These are phyloP conservation scores for Macrosoma leucophasiata DNA, from an alignment of 2,888 invertebrate species.

Conservation along the genomic window DNA sequence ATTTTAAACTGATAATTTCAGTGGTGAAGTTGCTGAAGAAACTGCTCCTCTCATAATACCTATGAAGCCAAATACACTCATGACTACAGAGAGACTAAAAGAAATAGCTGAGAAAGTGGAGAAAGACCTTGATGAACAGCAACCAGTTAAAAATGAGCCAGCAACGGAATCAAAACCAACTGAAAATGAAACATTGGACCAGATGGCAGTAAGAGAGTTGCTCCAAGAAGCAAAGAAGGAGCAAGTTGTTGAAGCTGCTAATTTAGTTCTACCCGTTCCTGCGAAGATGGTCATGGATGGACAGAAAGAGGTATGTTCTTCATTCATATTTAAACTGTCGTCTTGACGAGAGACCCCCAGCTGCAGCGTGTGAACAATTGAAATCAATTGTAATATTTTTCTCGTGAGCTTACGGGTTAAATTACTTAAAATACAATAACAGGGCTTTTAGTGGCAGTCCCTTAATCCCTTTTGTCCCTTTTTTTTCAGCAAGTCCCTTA, in stretches of 20 bases:
- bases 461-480: no score
- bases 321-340: no score
- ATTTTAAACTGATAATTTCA: slow-evolving; percentile 49
- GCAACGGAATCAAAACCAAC: slow-evolving; percentile 21
- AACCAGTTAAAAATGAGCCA: slow-evolving; percentile 39
- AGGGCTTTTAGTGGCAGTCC: no score
- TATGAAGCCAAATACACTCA: slow-evolving; percentile 73
- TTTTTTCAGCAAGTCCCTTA: no score
- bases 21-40: slow-evolving; percentile 70
- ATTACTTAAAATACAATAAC: no score
- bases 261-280: slow-evolving; percentile 75
- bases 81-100: slow-evolving; percentile 64
- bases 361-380: no score
- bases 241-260: slow-evolving; percentile 44
- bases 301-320: slow-evolving; percentile 76
- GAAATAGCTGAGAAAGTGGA: slow-evolving; percentile 69
- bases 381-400: no score
- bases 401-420: no score
- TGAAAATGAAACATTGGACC: slow-evolving; percentile 70
- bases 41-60: slow-evolving; percentile 80
- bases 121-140: slow-evolving; percentile 68
- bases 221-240: slow-evolving; percentile 74
- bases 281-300: slow-evolving; percentile 73
- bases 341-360: no score
- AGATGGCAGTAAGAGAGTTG: slow-evolving; percentile 84